Evolutionary conservation across 2,888 invertebrate genomes (phyloP), one percentile per base, ranked within the genome.

Genomic region (Tillus elongatus): DNA sequence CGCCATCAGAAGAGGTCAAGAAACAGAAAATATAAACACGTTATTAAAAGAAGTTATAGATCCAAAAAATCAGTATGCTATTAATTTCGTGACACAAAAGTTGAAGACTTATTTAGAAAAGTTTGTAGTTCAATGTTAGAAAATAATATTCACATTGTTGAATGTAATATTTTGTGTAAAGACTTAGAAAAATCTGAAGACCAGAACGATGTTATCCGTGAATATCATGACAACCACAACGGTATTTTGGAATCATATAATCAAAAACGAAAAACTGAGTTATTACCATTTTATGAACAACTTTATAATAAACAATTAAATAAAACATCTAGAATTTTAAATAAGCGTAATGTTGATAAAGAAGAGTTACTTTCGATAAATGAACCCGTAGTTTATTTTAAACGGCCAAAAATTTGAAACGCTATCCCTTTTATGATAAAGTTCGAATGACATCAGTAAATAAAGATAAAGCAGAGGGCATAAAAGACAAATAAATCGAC

Each of bases 381-480:
- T 24, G 24, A 41, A 24, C 24, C 24, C 6, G n/a, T n/a, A 24
- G 24, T 24, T n/a, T n/a, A 24, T n/a, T 24, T 24, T 24, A 24
- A 24, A 24, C 6, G n/a, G n/a, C 24, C 24, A 8, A 24, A n/a
- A n/a, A 24, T 24, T n/a, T 8, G 24, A n/a, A 24, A 24, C 6
- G 24, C 24, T 24, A 24, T 24, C 24, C 24, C n/a, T 24, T 6
- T 24, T 24, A 24, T 24, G 38, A 40, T 13, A 34, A 41, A 31
- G 39, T 45, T 12, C 42, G 41, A 33, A 36, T 42, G 15, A 41
- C 8, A n/a, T 24, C 24, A 6, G 24, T 24, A 24, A n/a, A 24
- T 24, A 24, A 24, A 24, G n/a, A 24, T n/a, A 24, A 24, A 24
- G 24, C n/a, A 24, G 24, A 8, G n/a, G 24, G 24, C 6, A 24